phyloP scores from a whole-genome alignment of 2,797 vertebrate species.

The Jordanella pulchra region DNA sequence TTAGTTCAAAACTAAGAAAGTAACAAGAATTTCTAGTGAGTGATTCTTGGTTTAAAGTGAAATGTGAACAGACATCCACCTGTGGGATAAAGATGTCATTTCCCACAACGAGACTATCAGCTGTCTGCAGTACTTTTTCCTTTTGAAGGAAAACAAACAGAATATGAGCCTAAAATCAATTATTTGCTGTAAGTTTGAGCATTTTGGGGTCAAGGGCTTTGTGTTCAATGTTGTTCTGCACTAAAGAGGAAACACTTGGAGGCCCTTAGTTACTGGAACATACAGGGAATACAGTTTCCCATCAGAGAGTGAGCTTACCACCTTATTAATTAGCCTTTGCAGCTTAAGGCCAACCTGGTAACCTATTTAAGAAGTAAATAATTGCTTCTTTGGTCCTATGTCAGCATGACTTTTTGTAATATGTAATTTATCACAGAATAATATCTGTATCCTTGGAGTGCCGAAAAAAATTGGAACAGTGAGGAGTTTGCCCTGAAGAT shows the following conservation, averaged over 20 bases:
- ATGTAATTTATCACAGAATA: slow-evolving; percentile 73
- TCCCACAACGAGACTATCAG: neutral
- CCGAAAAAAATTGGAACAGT: slow-evolving; percentile 69
- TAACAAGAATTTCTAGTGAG: neutral
- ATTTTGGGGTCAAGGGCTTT: slow-evolving; percentile 66
- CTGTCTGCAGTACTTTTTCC: slow-evolving; percentile 10
- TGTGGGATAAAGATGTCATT: neutral
- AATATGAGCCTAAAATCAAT: slow-evolving; percentile 13
- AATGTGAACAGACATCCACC: neutral
- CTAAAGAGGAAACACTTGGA: slow-evolving; percentile 47
- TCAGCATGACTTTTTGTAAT: slow-evolving; percentile 77
- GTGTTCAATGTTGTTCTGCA: slow-evolving; percentile 40
- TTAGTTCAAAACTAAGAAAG: neutral
- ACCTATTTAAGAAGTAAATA: slow-evolving; percentile 81
- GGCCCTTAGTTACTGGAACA: slow-evolving; percentile 52
- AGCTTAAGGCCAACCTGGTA: slow-evolving; percentile 78
- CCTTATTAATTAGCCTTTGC: slow-evolving; percentile 78
- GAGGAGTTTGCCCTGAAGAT: slow-evolving; percentile 63
- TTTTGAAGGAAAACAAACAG: neutral
- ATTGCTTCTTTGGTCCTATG: slow-evolving; percentile 76
- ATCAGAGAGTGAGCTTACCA: slow-evolving; percentile 62
- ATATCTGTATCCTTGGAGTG: slow-evolving; percentile 75
- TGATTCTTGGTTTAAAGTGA: slow-evolving; percentile 1
- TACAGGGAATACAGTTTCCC: slow-evolving; percentile 56
- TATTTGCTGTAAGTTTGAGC: slow-evolving; percentile 24